Base-by-base conservation (phyloP, 1,140 invertebrate genomes). In the Drosophila gunungcola region DNA sequence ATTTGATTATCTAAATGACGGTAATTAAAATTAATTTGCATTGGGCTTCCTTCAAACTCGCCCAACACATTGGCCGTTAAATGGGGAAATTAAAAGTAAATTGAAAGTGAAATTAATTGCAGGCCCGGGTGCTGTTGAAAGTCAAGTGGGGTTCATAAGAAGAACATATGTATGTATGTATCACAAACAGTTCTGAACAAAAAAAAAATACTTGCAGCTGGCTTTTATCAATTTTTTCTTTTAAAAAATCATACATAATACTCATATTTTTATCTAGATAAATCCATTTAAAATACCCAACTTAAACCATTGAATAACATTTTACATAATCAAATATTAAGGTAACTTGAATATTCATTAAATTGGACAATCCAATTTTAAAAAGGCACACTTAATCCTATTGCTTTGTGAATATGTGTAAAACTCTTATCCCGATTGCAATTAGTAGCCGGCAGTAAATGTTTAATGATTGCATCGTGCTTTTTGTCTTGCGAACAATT, bases 41-140 rank as follows among this genome's bases (percentile, higher is more conserved):
- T 90, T 73, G n/a, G 16, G 60, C 63, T 56, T 49, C 58, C 60
- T 43, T 10, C 13, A 16, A 52, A 25, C 52, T n/a, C 41, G 16
- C 45, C 46, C 57, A 75, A 51, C 70, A 83, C 67, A 79, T 83
- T 65, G 62, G 36, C 75, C 75, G 72, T 79, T 78, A 83, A 89
- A 84, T 89, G 69, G 67, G 67, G 51, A 79, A 80, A 75, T 76
- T 67, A 88, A 86, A 78, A 80, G 68, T 88, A 91, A 90, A 88
- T 91, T 91, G 88, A 90, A 90, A 91, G 88, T 91, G 83, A 90
- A 90, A 90, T 91, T 90, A 90, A 90, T 90, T 90, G 77, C 84
- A 75, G 86, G 63, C 78, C 55, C 58, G 70, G 69, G 74, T 82
- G 72, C 41, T 41, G 53, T 34, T 57, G 67, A 56, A 67, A 63